Evolutionary conservation across 1,140 invertebrate species (phyloP), one percentile per base, ranked within the genome.

Genomic region (Heliconius melpomene): DNA sequence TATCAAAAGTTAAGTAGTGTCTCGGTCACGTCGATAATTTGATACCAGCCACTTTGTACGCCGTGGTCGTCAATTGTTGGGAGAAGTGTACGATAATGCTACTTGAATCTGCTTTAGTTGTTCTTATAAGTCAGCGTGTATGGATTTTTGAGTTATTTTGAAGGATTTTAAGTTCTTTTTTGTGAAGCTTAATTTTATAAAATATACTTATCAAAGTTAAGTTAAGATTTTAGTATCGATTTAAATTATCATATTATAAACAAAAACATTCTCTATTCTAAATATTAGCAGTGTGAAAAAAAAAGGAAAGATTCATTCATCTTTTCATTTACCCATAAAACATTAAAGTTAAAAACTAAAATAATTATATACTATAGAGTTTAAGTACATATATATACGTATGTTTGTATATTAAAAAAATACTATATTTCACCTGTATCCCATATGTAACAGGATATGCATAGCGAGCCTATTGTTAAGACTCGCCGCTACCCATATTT

Each of bases 1-100:
- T 54, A 76, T 60, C 74, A 72, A 71, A 72, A 75, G 74, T 73
- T 72, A 79, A 79, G 79, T 75, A 60, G 66, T 76, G 79, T 77
- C 52, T 72, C 66, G 74, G 52, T 75, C 50, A 29, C 46, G 66
- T 74, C n/a, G 71, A 77, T 77, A 52, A 74, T 32, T 78, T 26
- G 38, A 80, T 72, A 74, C 29, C 72, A 57, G 70, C 36, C 46
- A 79, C 74, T 76, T 32, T 72, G 71, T 38, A 72, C 20, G 18
- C 2, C 71, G 57, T 11, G 26, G 29, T 66, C 23, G 57, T 66
- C 11, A 13, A 66, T 66, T 13, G 57, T 66, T n/a, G 57, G 2
- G 57, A 2, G 3, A 11, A 29, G 2, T 66, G 13, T 66, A 57
- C 57, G 57, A 29, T 66, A 66, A 66, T 29, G 57, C 23, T 66